Base-by-base conservation (phyloP, 2,888 invertebrate species). In the Oxyteleia sp. region DNA sequence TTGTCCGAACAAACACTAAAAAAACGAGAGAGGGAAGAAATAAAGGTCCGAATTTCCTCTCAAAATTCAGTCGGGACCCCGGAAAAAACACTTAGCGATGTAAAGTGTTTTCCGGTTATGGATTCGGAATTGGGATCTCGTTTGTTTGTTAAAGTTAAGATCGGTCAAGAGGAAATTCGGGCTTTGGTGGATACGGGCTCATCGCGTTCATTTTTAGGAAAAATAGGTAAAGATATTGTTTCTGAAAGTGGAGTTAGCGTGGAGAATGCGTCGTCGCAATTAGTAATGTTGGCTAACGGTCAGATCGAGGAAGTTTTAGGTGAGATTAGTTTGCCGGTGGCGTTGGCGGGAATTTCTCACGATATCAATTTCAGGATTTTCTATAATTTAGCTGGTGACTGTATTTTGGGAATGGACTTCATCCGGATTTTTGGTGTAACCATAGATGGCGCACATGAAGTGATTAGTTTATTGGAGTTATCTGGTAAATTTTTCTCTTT, bases 81-180 rank as follows among this genome's bases (percentile, higher is more conserved):
- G 35, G 51, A 23, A 55, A 38, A 35, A 18, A 4, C n/a, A 41
- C 0, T 0, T 10, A 45, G 2, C 4, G 2, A 29, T 4, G 0
- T n/a, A 10, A 63, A 51, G 0, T 75, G 64, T 75, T 75, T 75
- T 64, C 74, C 64, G 15, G 55, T 75, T 32, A 61, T 29, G 11
- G 63, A 61, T 20, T 63, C 41, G 53, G 72, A 72, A 20, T 63
- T 72, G 29, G 18, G 61, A 8, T 23, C 61, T 5, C 35, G 72
- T 15, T 29, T 72, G 4, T 72, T 51, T 51, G 0, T 61, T 0
- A 15, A 10, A 1, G n/a, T 72, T 20, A 10, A 3, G 4, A 51
- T 72, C 10, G 72, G 57, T 0, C 1, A 51, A 10, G 13, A 1
- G 5, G 10, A 4, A 15, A 16, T 72, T 13, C 5, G 23, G 18